Conservation (phyloP, 2,113 vertebrate species). For the Melanerpes aurifrons region DNA sequence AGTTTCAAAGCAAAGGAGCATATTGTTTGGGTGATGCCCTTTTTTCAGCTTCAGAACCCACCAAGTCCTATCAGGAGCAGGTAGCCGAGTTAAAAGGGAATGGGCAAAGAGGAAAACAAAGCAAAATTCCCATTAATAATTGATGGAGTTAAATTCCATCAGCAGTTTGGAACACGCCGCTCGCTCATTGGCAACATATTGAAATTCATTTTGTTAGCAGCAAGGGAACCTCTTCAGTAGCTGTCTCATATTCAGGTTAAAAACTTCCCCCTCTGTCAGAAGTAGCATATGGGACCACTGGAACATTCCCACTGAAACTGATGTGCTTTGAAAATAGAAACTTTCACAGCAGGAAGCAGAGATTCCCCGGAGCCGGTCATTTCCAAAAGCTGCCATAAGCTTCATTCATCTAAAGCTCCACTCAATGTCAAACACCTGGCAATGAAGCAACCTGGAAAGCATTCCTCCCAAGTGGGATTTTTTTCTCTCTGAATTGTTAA, state of each 20-base stretch:
- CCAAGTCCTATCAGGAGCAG: conserved; percentile 49
- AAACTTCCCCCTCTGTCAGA: conserved; percentile 77
- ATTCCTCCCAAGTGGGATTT: conserved; percentile 77
- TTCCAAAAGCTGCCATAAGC: conserved; percentile 84
- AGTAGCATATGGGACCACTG: conserved; percentile 80
- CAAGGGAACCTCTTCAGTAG: conserved; percentile 74
- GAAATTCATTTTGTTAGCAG: conserved; percentile 78
- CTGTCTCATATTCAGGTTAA: conserved; percentile 70
- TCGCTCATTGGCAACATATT: conserved; percentile 71
- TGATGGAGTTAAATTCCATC: conserved; percentile 69
- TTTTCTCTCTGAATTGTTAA: conserved; percentile 75
- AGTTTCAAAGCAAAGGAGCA: conserved; percentile 67
- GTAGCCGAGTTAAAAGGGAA: conserved; percentile 52
- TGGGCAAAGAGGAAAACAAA: conserved; percentile 62
- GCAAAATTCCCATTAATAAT: conserved; percentile 75
- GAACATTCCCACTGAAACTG: conserved; percentile 81
- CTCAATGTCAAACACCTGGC: conserved; percentile 90
- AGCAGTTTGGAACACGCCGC: conserved; percentile 56
- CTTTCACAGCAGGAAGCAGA: conserved; percentile 86
- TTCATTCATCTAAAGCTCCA: conserved; percentile 85
- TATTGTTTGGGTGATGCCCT: conserved; percentile 57
- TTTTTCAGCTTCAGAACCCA: conserved; percentile 59
- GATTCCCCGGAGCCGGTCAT: conserved; percentile 81
- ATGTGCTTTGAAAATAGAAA: conserved; percentile 90
- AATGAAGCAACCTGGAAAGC: conserved; percentile 81